Evolutionary conservation across 2,113 vertebrate species (phyloP).

Genomic region (Deroptyus accipitrinus): DNA sequence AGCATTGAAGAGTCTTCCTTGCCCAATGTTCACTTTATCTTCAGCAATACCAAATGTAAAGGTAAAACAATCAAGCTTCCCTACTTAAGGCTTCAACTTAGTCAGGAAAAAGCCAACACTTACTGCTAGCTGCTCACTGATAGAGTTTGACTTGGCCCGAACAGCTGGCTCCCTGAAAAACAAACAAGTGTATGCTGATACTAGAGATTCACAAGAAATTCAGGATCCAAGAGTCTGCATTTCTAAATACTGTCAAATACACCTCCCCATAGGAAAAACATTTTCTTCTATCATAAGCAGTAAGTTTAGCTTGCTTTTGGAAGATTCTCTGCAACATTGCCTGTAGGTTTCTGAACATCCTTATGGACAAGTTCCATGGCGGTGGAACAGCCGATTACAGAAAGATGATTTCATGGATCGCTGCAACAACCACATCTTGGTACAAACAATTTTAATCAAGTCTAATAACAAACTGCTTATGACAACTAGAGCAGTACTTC

Average conservation of each 20-base stretch:
- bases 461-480: not conserved
- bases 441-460: not conserved
- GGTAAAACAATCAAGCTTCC: not conserved
- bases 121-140: constrained; percentile 88
- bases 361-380: not conserved
- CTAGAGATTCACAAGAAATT: not conserved
- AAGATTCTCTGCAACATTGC: not conserved
- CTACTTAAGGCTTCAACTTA: not conserved
- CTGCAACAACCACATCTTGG: not conserved
- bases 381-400: not conserved
- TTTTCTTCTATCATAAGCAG: not conserved
- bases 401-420: not conserved
- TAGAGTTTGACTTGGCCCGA: constrained; percentile 87
- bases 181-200: not conserved
- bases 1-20: not conserved
- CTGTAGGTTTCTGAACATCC: not conserved
- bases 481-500: not conserved
- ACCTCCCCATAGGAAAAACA: not conserved
- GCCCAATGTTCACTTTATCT: not conserved
- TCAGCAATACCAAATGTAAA: not conserved
- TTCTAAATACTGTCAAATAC: not conserved
- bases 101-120: constrained; percentile 19
- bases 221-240: not conserved
- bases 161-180: constrained; percentile 83
- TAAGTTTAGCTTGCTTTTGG: not conserved